Evolutionary conservation across 2,797 vertebrate genomes (phyloP).

Genomic region (Falco rusticolus): DNA sequence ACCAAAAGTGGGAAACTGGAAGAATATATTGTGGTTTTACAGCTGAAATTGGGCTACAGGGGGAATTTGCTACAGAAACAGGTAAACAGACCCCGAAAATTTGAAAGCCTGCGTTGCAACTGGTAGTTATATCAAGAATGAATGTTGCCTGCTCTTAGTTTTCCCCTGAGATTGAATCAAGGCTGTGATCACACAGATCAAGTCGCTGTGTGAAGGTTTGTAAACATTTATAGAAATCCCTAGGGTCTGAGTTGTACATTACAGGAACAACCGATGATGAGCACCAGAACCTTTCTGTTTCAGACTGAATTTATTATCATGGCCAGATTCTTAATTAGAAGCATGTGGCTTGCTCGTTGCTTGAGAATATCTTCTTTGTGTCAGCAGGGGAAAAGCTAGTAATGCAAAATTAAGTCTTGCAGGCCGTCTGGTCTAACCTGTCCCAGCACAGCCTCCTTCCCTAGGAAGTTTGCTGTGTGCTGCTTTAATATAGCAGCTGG

Average conservation of each 20-base stretch:
- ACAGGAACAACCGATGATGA: not conserved
- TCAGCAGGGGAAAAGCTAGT: not conserved
- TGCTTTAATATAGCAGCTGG: not conserved
- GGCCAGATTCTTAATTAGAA: not conserved
- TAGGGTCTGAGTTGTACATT: not conserved
- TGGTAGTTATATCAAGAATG: not conserved
- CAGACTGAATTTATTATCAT: not conserved
- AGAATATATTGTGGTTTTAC: not conserved
- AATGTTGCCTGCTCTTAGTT: not conserved
- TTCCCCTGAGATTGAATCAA: not conserved
- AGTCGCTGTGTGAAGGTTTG: not conserved
- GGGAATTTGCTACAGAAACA: not conserved
- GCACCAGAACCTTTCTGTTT: not conserved
- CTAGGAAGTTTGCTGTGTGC: not conserved
- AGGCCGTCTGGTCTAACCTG: not conserved
- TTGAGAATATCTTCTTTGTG: not conserved
- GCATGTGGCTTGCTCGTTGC: not conserved
- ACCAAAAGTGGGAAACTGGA: not conserved
- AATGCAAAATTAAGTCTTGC: not conserved
- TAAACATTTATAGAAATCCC: not conserved
- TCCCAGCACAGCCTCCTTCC: not conserved
- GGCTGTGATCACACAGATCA: not conserved
- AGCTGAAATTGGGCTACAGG: not conserved
- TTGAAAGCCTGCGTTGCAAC: not conserved
- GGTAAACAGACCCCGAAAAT: not conserved